Conservation (phyloP, 2,797 vertebrate species). For the Alexandromys oeconomus region DNA sequence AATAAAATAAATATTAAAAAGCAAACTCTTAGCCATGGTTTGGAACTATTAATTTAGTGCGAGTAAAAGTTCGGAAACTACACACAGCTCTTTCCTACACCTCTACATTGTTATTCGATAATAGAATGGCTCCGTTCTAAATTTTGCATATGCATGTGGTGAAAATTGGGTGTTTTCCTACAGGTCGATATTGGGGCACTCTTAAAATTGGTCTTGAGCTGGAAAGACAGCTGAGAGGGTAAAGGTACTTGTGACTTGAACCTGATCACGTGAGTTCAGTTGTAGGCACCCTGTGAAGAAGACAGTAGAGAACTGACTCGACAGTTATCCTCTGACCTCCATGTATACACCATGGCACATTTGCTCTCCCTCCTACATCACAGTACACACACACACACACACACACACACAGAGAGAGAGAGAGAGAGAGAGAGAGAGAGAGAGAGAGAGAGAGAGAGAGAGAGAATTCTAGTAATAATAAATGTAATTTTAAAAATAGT, state of each 20-base stretch:
- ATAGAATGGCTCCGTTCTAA: neutral
- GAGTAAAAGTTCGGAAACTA: conserved; percentile 44
- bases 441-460: too few relatives aligned
- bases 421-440: too few relatives aligned
- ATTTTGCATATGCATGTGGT: neutral
- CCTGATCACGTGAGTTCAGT: too few relatives aligned
- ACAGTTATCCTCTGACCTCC: neutral
- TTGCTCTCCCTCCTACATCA: neutral
- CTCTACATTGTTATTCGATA: neutral
- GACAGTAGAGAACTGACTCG: neutral
- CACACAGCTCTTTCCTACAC: neutral
- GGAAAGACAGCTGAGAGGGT: neutral
- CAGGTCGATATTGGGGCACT: conserved; percentile 44
- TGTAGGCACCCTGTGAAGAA: too few relatives aligned
- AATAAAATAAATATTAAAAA: neutral
- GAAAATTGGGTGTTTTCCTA: conserved; percentile 20
- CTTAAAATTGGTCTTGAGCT: neutral
- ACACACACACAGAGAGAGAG: neutral
- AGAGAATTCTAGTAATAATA: neutral
- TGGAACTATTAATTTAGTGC: conserved; percentile 20
- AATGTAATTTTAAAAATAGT: neutral
- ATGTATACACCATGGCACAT: too few relatives aligned
- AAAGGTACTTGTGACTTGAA: neutral
- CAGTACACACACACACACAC: neutral
- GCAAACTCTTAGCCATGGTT: neutral